Percentiles rank a stretch among this genome's conserved stretches.
phyloP scores from a whole-genome alignment of 1,140 invertebrate species.

The Pomacea maculata region DNA sequence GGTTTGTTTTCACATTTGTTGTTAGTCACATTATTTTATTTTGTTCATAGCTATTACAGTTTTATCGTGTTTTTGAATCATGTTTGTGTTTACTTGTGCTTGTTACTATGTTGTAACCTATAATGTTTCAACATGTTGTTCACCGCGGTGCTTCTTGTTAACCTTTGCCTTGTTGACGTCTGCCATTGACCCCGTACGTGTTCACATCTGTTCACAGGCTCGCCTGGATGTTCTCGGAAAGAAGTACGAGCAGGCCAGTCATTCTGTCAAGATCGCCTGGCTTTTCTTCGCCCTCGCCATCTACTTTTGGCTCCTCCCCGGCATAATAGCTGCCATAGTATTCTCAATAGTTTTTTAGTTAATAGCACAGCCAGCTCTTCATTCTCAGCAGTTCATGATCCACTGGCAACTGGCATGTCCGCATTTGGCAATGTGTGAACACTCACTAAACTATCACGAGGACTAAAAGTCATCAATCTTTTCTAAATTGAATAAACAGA shows the following conservation, averaged over 20 bases:
- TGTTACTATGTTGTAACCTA: not conserved
- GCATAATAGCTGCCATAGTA: no score
- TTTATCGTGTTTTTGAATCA: not conserved
- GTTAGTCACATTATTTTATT: no score
- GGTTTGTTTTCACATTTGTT: no score
- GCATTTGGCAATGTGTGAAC: no score
- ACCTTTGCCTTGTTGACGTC: not conserved
- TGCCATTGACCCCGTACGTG: not conserved
- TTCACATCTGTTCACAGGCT: not conserved
- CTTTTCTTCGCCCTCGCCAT: not conserved
- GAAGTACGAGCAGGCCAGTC: slow-evolving; percentile 2
- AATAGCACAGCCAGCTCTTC: no score
- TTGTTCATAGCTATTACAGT: no score
- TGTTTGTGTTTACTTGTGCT: not conserved
- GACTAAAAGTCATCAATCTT: no score
- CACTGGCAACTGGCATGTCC: not conserved
- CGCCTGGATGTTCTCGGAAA: not conserved
- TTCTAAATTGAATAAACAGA: no score
- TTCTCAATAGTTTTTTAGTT: no score
- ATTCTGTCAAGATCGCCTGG: not conserved
- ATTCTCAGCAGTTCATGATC: not conserved
- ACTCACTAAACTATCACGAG: no score
- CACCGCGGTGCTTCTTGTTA: not conserved
- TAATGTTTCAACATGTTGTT: no score
- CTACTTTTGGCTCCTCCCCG: not conserved